Percentiles rank a stretch among this genome's conserved stretches.
Conservation (phyloP, 2,888 invertebrate genomes). For the Autographa gamma region DNA sequence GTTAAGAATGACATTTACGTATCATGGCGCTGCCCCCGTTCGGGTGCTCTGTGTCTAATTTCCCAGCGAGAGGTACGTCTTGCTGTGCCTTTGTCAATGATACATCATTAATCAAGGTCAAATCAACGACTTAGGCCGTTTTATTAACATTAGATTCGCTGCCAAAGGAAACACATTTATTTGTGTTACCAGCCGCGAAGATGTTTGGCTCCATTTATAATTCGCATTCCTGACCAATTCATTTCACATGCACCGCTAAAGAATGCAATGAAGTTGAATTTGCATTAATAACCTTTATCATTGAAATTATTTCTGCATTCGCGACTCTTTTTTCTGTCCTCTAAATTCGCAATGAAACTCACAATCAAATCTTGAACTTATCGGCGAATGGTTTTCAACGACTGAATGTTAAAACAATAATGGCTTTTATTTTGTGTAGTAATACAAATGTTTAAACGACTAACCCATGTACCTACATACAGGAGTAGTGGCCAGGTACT, state of each 20-base stretch:
- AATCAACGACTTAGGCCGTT: conserved; percentile 71
- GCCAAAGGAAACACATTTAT: conserved; percentile 50
- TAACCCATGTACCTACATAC: conserved; percentile 65
- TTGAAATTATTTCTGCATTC: conserved; percentile 23
- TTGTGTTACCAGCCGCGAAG: conserved; percentile 28
- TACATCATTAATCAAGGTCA: conserved; percentile 83
- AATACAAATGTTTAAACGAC: conserved; percentile 64
- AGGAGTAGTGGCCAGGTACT: conserved; percentile 60
- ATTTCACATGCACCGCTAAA: conserved; percentile 9
- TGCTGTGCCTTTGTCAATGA: conserved; percentile 82
- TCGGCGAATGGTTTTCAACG: neutral
- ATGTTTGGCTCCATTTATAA: conserved; percentile 43
- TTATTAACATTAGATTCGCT: conserved; percentile 76
- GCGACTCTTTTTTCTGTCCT: conserved; percentile 14
- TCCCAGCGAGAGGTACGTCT: conserved; percentile 77
- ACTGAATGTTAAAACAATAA: conserved; percentile 13
- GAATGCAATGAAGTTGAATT: conserved; percentile 23
- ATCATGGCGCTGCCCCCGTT: conserved; percentile 65
- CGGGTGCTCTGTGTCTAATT: conserved; percentile 76
- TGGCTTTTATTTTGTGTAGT: conserved; percentile 41
- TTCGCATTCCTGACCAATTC: conserved; percentile 38
- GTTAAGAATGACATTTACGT: conserved; percentile 67
- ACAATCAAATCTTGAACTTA: conserved; percentile 24
- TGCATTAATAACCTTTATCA: conserved; percentile 42
- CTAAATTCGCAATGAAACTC: conserved; percentile 10